These are phyloP conservation scores for Lophotis ruficrista DNA, from an alignment of 2,113 vertebrate species.

Conservation along the genomic window DNA sequence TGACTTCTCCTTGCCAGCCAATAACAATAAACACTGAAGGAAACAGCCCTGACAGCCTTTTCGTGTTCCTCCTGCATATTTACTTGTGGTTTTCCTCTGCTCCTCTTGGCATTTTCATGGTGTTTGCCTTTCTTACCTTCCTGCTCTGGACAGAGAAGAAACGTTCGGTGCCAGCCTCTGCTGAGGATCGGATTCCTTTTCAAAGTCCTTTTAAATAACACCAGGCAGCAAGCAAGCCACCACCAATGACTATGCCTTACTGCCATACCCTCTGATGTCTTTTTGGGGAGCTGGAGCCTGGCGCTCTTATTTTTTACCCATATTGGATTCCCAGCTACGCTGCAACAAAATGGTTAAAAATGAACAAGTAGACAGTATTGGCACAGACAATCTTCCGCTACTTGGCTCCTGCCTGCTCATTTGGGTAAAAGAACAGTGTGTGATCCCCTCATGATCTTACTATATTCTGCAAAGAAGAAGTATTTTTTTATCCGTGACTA, in stretches of 20 bases:
- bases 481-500: not conserved
- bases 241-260: not conserved
- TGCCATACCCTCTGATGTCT: not conserved
- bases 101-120: not conserved
- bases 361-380: not conserved
- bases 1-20: not conserved
- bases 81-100: not conserved
- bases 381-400: not conserved
- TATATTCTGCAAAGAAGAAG: not conserved
- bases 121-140: not conserved
- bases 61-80: not conserved
- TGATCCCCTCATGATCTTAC: not conserved
- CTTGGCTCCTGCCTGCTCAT: not conserved
- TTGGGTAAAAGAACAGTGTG: not conserved
- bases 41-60: not conserved
- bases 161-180: not conserved
- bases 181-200: not conserved
- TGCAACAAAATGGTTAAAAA: not conserved
- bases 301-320: not conserved
- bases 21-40: not conserved
- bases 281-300: not conserved
- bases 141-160: not conserved
- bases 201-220: not conserved
- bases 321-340: not conserved
- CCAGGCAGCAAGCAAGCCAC: not conserved